Base-by-base conservation (phyloP, 2,888 invertebrate species). In the Trissoscelio sp. region DNA sequence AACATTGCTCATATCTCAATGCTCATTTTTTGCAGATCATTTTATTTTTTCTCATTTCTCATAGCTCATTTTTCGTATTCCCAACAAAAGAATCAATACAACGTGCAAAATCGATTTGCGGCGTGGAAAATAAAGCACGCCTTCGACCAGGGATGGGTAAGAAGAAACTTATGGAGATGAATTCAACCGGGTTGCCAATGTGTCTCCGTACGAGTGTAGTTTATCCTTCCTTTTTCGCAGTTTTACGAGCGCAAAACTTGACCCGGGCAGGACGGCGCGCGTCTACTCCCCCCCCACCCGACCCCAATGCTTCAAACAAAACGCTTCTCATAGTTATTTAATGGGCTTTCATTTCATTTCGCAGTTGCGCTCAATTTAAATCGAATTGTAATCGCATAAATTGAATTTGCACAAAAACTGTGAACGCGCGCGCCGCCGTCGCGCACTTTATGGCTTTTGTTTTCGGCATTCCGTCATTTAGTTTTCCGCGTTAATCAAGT, bases 111-210 rank as follows among this genome's bases (percentile, higher is more conserved):
- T 73, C 73, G 73, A 79, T 79, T 67, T 46, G 60, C 22, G 64
- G 57, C 39, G 28, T 48, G 22, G 64, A 67, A 60, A 58, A 60
- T 73, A 62, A 73, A 79, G 73, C 18, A 66, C 44, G 22, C 18
- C 34, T 9, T 9, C 9, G 12, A 2, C 11, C 12, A 9, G 51
- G 67, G 51, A 37, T 31, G 51, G 39, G 55, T 20, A n/a, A n/a
- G n/a, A n/a, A 24, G 24, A 64, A 73, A 79, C 79, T 67, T 73
- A 79, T 79, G 73, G 79, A 69, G 79, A 79, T 73, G 73, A 46
- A 74, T 79, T 74, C 66, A 42, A 22, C 48, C 34, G 28, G 51
- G 18, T 57, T 55, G 7, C 72, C 67, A 79, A 79, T 74, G 74
- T 74, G 69, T 79, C 74, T 79, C 74, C 34, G 46, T 67, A 67